Base-by-base conservation (phyloP, 2,113 vertebrate species). In the Fulmarus glacialis region DNA sequence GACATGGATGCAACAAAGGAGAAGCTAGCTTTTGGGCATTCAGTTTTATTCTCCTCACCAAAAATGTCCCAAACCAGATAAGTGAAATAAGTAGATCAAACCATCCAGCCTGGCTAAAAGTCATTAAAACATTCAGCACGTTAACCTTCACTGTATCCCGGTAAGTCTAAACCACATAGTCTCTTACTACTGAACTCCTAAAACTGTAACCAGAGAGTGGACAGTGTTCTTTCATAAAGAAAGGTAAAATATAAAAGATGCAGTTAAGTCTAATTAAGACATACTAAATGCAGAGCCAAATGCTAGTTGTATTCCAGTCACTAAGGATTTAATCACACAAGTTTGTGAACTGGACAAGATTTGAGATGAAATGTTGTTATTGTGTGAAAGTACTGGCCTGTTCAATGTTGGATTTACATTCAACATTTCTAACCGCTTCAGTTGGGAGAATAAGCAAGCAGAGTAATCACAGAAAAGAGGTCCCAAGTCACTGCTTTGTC, bases 351-450 rank as follows among this genome's bases (percentile, higher is more conserved):
- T 60, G 53, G 24, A 19, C 7, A 43, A 24, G 23, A n/a, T 47
- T 52, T 43, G 29, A 70, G 29, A 26, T 19, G 6, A 50, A 77
- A 48, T 15, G 5, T 2, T 13, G 7, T 38, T 53, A 9, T 12
- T 43, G 3, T 77, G 40, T 42, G 17, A 60, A 86, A 50, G 27
- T 16, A 16, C 10, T 67, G 40, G 3, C 5, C 5, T 34, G 6
- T 21, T 75, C 30, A 66, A 12, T 0, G 0, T 3, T 40, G 36
- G 2, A 13, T 80, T 59, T 40, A 18, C 12, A 14, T 21, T 20
- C 17, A 38, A n/a, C 3, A 5, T 22, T 27, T 45, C 20, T 47
- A 43, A 52, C 3, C 3, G 5, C 11, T 40, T 83, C 9, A 13
- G 5, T 8, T 59, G 11, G 22, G 6, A 64, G 11, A 70, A 53